Conservation (phyloP, 2,797 vertebrate genomes). For the Aplochiton taeniatus region DNA sequence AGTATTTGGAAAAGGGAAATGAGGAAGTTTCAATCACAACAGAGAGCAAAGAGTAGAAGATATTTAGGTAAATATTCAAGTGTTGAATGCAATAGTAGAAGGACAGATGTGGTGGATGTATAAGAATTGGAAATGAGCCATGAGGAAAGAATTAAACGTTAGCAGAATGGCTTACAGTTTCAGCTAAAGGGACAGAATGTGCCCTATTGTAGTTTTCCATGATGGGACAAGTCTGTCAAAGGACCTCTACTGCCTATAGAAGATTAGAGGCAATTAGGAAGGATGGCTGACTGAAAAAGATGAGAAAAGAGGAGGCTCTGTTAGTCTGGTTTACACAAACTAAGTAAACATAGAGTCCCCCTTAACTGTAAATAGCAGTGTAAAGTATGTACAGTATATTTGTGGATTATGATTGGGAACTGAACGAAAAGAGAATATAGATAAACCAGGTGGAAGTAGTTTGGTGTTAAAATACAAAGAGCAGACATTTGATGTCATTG, state of each 20-base stretch:
- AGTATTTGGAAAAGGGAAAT: too few relatives aligned
- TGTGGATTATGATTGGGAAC: constrained; percentile 41
- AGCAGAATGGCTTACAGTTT: too few relatives aligned
- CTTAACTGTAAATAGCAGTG: constrained; percentile 22
- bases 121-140: constrained; percentile 26
- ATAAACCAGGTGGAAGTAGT: constrained; percentile 6
- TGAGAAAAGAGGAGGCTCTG: not conserved
- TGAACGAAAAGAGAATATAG: constrained; percentile 21
- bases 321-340: constrained; percentile 29
- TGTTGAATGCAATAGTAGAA: too few relatives aligned
- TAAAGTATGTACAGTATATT: constrained; percentile 48
- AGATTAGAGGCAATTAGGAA: not conserved
- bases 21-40: too few relatives aligned
- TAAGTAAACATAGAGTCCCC: constrained; percentile 31
- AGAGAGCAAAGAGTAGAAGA: too few relatives aligned
- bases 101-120: too few relatives aligned
- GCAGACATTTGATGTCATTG: too few relatives aligned
- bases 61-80: too few relatives aligned
- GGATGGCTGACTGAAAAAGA: not conserved
- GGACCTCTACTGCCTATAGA: too few relatives aligned
- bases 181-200: too few relatives aligned
- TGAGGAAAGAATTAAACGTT: constrained; percentile 25
- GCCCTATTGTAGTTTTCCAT: too few relatives aligned
- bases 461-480: not conserved
- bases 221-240: too few relatives aligned